These are phyloP conservation scores for Ceyx melanurus DNA, from an alignment of 2,113 vertebrate species.

Conservation along the genomic window DNA sequence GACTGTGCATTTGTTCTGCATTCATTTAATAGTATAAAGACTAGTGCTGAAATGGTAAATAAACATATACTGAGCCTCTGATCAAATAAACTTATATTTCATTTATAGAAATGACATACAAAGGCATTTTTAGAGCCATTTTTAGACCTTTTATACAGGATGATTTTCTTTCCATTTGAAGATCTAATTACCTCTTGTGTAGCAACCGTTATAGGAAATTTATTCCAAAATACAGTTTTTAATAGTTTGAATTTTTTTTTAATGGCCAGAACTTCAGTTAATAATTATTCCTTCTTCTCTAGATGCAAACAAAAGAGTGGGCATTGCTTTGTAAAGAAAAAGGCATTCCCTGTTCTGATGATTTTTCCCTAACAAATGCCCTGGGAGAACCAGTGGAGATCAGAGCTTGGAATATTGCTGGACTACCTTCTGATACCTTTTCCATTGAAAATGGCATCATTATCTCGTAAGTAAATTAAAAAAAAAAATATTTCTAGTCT, in stretches of 20 bases:
- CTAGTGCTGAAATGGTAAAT: background rate
- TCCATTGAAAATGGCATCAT: slow-evolving; percentile 91
- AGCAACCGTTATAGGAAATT: background rate
- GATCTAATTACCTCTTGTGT: background rate
- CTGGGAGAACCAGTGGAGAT: slow-evolving; percentile 88
- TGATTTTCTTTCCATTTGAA: background rate
- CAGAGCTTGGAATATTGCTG: slow-evolving; percentile 86
- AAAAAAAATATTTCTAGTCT: background rate
- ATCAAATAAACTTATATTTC: background rate
- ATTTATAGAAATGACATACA: background rate
- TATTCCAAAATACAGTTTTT: background rate
- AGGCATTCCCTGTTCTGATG: slow-evolving; percentile 84
- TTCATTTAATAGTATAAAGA: background rate
- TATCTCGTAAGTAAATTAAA: slow-evolving; percentile 81
- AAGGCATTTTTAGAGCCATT: background rate
- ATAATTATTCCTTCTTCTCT: background rate
- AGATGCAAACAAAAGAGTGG: slow-evolving; percentile 87
- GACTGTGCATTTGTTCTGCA: too few species aligned
- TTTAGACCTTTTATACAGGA: background rate
- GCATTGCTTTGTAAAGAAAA: slow-evolving; percentile 75
- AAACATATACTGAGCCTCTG: background rate
- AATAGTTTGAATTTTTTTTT: background rate
- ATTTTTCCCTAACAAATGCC: slow-evolving; percentile 82
- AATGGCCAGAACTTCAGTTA: background rate
- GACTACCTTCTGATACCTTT: slow-evolving; percentile 89